A percentile compares a stretch with the other conserved stretches of the same genome.
Conservation (phyloP, 2,888 invertebrate species). For the Brachyptera putata region DNA sequence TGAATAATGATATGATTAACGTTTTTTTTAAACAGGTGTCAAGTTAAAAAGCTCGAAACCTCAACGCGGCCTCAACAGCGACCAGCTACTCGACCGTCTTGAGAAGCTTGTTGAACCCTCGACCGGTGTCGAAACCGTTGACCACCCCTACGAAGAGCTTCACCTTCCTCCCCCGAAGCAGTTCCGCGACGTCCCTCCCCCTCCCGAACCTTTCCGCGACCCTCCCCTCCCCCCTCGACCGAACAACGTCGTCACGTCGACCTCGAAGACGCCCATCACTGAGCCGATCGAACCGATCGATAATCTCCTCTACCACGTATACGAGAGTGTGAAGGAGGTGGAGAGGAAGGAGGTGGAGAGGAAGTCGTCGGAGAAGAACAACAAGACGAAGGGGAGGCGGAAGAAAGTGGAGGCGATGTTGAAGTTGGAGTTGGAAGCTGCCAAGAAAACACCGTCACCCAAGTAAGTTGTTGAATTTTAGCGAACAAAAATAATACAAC, state of each 20-base stretch:
- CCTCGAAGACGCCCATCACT: conserved; percentile 21
- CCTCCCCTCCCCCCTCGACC: conserved; percentile 42
- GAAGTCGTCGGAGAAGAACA: conserved; percentile 22
- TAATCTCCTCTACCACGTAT: conserved; percentile 76
- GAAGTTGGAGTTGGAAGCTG: conserved; percentile 14
- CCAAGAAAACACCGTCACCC: conserved; percentile 29
- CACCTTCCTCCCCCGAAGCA: conserved; percentile 76
- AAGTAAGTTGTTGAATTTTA: conserved; percentile 27
- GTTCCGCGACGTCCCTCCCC: conserved; percentile 74
- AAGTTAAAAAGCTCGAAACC: neutral
- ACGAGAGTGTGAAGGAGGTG: conserved; percentile 57
- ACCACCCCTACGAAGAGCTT: conserved; percentile 54
- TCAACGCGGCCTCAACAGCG: conserved; percentile 46
- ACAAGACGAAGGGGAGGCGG: neutral
- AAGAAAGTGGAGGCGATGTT: conserved; percentile 13
- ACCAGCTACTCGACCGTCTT: conserved; percentile 61
- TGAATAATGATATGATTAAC: too few relatives aligned
- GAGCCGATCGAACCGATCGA: conserved; percentile 50
- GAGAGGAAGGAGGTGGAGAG: conserved; percentile 22
- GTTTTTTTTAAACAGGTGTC: neutral
- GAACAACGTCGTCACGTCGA: too few relatives aligned
- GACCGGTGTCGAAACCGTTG: conserved; percentile 21
- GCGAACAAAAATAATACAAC: too few relatives aligned
- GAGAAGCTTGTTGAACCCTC: conserved; percentile 53
- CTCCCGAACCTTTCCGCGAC: conserved; percentile 67